A percentile compares a stretch with the other conserved stretches of the same genome.
Evolutionary conservation across 2,888 invertebrate species (phyloP).

Genomic region (Philhelius pedissequus): DNA sequence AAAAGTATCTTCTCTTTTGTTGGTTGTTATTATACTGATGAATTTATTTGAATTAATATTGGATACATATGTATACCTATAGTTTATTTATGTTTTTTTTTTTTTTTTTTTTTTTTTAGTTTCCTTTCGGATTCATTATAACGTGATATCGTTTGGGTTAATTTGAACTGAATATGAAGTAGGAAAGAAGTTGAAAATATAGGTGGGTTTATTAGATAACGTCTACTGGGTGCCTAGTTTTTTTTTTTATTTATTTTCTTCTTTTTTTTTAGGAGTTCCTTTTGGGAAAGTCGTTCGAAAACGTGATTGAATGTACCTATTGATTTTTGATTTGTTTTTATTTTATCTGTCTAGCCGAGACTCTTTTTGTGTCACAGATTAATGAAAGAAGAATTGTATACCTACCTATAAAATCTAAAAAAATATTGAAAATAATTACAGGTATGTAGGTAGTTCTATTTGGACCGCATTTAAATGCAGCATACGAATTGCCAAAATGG

Average conservation of each 20-base stretch:
- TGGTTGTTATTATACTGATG: not conserved
- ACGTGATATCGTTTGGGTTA: conserved; percentile 31
- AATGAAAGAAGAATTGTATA: not conserved
- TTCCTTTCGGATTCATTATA: conserved; percentile 24
- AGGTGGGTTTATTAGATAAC: conserved; percentile 6
- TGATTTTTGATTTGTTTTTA: not conserved
- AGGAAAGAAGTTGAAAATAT: not conserved
- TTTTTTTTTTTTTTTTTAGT: conserved; percentile 20
- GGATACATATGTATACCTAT: not conserved
- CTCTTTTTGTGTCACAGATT: not conserved
- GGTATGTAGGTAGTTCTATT: no score
- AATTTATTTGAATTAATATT: not conserved
- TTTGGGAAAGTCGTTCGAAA: conserved; percentile 5
- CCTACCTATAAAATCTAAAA: no score
- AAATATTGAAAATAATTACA: no score
- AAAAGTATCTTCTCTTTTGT: not conserved
- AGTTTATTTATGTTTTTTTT: no score
- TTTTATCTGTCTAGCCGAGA: not conserved
- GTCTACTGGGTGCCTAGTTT: not conserved
- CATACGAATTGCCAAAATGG: no score
- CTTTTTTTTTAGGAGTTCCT: not conserved
- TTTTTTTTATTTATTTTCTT: no score
- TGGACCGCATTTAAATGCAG: no score
- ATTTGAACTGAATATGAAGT: conserved; percentile 12
- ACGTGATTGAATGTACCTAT: conserved; percentile 1